These are phyloP conservation scores for Agrochola litura DNA, from an alignment of 2,888 invertebrate species.

Conservation along the genomic window DNA sequence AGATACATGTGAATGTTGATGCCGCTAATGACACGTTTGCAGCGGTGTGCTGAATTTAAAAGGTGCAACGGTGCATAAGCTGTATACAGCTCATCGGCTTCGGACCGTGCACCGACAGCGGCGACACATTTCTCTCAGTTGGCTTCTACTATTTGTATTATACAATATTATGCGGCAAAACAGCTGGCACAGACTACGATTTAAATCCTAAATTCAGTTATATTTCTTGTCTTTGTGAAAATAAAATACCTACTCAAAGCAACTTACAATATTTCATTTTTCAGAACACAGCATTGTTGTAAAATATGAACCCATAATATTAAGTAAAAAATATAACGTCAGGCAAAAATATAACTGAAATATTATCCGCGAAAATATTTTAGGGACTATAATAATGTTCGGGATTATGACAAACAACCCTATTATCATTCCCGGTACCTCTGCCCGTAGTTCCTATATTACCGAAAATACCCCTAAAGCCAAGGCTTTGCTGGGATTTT, in stretches of 20 bases:
- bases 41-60: conserved; percentile 38
- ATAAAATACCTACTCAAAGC: conserved; percentile 34
- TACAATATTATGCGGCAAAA: conserved; percentile 41
- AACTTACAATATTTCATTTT: conserved; percentile 40
- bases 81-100: conserved; percentile 41
- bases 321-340: conserved; percentile 44
- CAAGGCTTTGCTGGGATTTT: conserved; percentile 42
- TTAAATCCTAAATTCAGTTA: conserved; percentile 29
- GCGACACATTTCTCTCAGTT: conserved; percentile 43
- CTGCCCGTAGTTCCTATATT: conserved; percentile 55
- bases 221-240: conserved; percentile 43
- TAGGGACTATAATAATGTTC: conserved; percentile 56
- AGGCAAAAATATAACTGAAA: conserved; percentile 40
- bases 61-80: conserved; percentile 54
- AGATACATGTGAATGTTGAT: conserved; percentile 25
- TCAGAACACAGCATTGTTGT: conserved; percentile 22
- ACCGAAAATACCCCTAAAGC: conserved; percentile 46
- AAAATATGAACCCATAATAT: conserved; percentile 41
- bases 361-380: conserved; percentile 58
- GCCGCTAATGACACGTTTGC: conserved; percentile 7
- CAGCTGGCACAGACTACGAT: conserved; percentile 36
- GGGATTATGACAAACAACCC: conserved; percentile 57
- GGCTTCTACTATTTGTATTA: conserved; percentile 41
- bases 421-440: conserved; percentile 49
- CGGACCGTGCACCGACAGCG: conserved; percentile 6